These are phyloP conservation scores for Operophtera brumata DNA, from an alignment of 2,888 invertebrate genomes.

Conservation along the genomic window DNA sequence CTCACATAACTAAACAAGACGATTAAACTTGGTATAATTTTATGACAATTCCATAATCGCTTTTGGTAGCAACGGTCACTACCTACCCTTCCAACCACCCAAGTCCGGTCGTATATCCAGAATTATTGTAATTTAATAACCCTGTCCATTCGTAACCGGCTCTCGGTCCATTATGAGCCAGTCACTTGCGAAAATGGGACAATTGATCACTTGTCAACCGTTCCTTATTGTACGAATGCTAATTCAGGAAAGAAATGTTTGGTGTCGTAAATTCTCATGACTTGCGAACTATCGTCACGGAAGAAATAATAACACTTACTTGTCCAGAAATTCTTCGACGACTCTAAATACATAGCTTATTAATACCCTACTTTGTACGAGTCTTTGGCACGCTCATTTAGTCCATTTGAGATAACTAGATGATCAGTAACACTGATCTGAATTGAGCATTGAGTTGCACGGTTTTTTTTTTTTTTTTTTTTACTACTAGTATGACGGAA, in stretches of 20 bases:
- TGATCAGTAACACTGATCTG: too few relatives aligned
- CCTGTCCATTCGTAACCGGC: conserved; percentile 46
- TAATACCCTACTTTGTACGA: too few relatives aligned
- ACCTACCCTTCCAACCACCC: conserved; percentile 34
- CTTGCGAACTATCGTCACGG: conserved; percentile 24
- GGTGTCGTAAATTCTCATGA: conserved; percentile 54
- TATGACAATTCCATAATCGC: background rate
- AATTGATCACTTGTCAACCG: conserved; percentile 75
- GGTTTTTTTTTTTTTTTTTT: too few relatives aligned
- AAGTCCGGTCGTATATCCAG: conserved; percentile 32
- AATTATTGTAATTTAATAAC: conserved; percentile 77
- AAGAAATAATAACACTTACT: background rate
- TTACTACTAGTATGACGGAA: too few relatives aligned
- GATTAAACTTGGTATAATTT: too few relatives aligned
- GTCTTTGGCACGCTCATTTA: too few relatives aligned
- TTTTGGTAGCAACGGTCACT: conserved; percentile 33
- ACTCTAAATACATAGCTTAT: too few relatives aligned
- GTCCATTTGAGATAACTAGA: too few relatives aligned
- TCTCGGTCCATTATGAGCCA: conserved; percentile 50
- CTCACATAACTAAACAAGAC: too few relatives aligned
- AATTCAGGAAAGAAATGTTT: conserved; percentile 50
- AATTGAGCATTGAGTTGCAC: too few relatives aligned
- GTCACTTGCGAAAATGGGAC: conserved; percentile 65
- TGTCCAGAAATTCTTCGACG: too few relatives aligned
- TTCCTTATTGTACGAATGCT: conserved; percentile 55